Conservation (phyloP, 2,797 vertebrate genomes). For the Chloroceryle inda region DNA sequence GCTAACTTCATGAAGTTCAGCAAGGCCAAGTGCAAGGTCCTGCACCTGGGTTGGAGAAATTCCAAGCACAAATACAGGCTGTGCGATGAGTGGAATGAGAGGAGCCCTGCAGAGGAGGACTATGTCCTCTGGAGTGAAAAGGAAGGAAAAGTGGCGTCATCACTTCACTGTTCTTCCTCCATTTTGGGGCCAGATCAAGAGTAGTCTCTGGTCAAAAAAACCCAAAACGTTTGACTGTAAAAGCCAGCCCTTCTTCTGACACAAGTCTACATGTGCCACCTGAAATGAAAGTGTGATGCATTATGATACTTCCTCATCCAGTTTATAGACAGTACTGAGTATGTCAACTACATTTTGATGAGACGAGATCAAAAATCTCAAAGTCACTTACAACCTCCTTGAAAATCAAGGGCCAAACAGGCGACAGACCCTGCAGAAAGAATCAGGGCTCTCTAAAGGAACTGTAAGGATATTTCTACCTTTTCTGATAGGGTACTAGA, state of each 20-base stretch:
- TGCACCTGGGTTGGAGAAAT: too few species aligned
- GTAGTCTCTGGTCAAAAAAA: not conserved
- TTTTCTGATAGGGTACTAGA: not conserved
- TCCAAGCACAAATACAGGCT: too few species aligned
- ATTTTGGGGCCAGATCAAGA: not conserved
- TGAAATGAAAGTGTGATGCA: not conserved
- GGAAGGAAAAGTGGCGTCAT: not conserved
- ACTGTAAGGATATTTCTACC: not conserved
- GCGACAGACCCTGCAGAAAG: fast-evolving
- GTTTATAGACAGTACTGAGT: not conserved
- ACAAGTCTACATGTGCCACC: not conserved
- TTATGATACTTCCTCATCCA: not conserved
- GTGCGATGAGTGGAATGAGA: not conserved
- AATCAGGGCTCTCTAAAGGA: not conserved
- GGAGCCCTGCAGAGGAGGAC: not conserved
- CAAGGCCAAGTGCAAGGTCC: too few species aligned
- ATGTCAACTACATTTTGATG: not conserved
- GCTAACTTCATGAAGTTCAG: too few species aligned
- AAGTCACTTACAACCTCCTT: not conserved
- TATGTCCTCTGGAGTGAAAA: not conserved
- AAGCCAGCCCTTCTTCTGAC: not conserved
- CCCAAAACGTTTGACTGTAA: not conserved
- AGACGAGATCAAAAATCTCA: not conserved
- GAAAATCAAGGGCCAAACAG: not conserved
- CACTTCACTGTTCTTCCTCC: not conserved